Conservation (phyloP, 2,113 vertebrate species). For the Carollia perspicillata region DNA sequence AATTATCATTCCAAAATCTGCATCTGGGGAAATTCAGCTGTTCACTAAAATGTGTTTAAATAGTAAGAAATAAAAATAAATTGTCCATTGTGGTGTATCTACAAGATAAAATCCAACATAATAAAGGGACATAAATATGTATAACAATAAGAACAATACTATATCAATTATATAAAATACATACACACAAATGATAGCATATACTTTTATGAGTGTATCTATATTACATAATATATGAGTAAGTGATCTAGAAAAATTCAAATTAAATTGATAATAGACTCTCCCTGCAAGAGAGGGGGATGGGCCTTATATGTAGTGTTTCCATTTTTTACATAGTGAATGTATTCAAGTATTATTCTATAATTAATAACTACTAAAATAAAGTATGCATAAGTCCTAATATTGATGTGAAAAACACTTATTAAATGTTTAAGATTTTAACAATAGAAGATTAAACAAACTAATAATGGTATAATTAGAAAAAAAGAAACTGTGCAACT, state of each 20-base stretch:
- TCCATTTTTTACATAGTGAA: background rate
- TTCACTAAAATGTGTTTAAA: background rate
- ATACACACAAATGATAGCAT: background rate
- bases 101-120: background rate
- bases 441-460: background rate
- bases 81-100: background rate
- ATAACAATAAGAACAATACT: background rate
- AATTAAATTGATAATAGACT: background rate
- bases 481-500: background rate
- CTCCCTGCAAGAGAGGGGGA: background rate
- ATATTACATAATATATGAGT: background rate
- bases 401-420: background rate
- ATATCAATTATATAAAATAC: background rate
- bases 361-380: background rate
- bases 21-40: background rate
- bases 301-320: background rate
- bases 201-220: background rate
- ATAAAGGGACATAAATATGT: background rate
- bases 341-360: background rate
- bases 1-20: background rate
- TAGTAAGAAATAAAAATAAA: background rate
- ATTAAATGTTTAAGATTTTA: background rate
- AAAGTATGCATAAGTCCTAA: background rate
- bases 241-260: background rate
- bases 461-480: background rate